phyloP scores from a whole-genome alignment of 2,797 vertebrate species.

The Coracias cyanogaster region DNA sequence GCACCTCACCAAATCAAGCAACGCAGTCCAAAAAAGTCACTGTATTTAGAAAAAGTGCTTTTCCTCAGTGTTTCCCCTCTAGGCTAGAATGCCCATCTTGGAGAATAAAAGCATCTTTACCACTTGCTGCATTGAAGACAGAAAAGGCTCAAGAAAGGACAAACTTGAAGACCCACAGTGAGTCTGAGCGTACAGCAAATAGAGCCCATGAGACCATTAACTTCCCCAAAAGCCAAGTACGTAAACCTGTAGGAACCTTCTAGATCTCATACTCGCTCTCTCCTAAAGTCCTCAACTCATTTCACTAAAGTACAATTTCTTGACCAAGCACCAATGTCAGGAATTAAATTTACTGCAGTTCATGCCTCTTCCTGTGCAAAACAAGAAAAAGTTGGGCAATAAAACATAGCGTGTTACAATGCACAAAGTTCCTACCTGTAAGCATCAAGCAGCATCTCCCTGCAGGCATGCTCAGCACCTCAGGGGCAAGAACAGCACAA shows the following conservation, averaged over 20 bases:
- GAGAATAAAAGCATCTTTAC: neutral
- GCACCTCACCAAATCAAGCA: neutral
- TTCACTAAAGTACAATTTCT: neutral
- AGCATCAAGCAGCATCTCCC: neutral
- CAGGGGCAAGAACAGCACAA: neutral
- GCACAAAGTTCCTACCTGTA: neutral
- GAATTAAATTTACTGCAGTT: neutral
- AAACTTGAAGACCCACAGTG: no score
- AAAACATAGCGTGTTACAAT: rapidly evolving
- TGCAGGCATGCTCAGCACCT: neutral
- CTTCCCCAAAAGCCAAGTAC: neutral
- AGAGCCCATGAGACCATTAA: neutral
- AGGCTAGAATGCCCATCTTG: neutral
- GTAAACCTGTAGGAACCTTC: neutral
- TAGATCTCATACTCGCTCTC: neutral
- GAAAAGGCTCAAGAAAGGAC: neutral
- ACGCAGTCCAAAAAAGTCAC: neutral
- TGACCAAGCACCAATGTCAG: neutral
- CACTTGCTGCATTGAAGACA: neutral
- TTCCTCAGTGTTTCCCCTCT: neutral
- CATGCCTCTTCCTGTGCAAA: neutral
- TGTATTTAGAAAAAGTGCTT: neutral
- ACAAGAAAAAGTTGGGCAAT: neutral
- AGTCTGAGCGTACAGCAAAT: neutral
- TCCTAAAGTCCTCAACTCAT: neutral